Evolutionary conservation across 2,888 invertebrate genomes (phyloP).

Genomic region (Dromius quadrimaculatus): DNA sequence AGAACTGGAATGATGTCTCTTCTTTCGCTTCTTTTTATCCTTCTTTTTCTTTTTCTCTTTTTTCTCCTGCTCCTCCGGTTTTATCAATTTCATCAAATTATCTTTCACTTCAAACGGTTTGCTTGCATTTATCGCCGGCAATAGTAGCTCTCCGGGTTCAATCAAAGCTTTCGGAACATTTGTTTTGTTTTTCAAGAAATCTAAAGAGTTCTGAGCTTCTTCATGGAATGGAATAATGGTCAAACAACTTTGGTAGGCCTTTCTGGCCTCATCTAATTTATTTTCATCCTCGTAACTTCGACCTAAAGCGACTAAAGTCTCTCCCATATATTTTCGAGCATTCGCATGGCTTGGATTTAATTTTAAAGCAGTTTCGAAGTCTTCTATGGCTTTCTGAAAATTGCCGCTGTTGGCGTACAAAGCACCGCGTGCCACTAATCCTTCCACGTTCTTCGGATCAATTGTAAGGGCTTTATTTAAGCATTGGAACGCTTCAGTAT

Average conservation of each 20-base stretch:
- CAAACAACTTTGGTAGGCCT: conserved; percentile 86
- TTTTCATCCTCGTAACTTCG: conserved; percentile 90
- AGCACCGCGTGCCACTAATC: conserved; percentile 91
- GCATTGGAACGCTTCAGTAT: conserved; percentile 95
- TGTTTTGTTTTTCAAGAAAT: conserved; percentile 80
- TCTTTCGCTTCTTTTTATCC: conserved; percentile 74
- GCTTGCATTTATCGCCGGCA: conserved; percentile 70
- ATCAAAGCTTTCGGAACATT: conserved; percentile 72
- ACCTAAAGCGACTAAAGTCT: conserved; percentile 90
- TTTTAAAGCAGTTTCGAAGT: conserved; percentile 92
- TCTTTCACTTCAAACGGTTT: conserved; percentile 74
- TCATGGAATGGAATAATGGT: conserved; percentile 88
- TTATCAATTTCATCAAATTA: conserved; percentile 72
- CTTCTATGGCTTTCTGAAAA: conserved; percentile 93
- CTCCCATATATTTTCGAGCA: conserved; percentile 93
- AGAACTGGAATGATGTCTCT: conserved; percentile 72
- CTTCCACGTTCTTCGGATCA: conserved; percentile 92
- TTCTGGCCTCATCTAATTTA: conserved; percentile 85
- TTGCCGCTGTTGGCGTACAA: conserved; percentile 94
- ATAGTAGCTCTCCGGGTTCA: conserved; percentile 73
- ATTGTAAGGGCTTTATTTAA: conserved; percentile 93
- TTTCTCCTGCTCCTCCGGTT: conserved; percentile 68
- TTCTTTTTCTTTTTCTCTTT: conserved; percentile 77
- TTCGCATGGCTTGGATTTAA: conserved; percentile 91
- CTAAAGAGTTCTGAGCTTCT: conserved; percentile 86